These are phyloP conservation scores for Erythrocebus patas DNA, from an alignment of 2,113 vertebrate genomes.

Conservation along the genomic window DNA sequence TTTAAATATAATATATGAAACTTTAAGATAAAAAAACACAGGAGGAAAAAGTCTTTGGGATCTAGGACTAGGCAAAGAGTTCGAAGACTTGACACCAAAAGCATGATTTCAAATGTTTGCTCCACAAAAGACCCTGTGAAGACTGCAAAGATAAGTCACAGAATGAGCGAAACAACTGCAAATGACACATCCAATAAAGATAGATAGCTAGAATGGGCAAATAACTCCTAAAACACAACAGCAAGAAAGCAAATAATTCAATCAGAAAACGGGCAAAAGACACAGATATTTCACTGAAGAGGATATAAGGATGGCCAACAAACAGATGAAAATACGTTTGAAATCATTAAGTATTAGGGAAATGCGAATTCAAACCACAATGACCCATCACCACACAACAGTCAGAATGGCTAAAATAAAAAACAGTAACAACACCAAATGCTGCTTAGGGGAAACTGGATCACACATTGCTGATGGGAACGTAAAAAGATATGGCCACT, in stretches of 20 bases:
- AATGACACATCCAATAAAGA: background rate
- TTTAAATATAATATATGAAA: background rate
- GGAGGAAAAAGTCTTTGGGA: background rate
- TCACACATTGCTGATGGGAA: background rate
- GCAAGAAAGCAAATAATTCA: background rate
- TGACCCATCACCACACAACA: background rate
- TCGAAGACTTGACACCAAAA: background rate
- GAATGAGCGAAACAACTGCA: no score
- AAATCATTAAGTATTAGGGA: fast-evolving
- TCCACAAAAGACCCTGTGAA: background rate
- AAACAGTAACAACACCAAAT: fast-evolving
- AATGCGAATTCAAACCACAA: background rate
- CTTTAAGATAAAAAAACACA: background rate
- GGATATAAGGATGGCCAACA: fast-evolving
- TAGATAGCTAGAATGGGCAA: background rate
- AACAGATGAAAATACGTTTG: background rate
- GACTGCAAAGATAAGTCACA: background rate
- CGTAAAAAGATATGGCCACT: fast-evolving
- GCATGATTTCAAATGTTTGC: background rate
- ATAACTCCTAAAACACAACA: background rate
- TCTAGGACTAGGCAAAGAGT: background rate
- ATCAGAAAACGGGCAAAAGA: background rate
- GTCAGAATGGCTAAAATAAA: background rate
- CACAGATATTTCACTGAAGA: background rate
- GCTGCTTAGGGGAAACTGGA: background rate